Conservation (phyloP, 2,113 vertebrate species). For the Accipiter virgatus region DNA sequence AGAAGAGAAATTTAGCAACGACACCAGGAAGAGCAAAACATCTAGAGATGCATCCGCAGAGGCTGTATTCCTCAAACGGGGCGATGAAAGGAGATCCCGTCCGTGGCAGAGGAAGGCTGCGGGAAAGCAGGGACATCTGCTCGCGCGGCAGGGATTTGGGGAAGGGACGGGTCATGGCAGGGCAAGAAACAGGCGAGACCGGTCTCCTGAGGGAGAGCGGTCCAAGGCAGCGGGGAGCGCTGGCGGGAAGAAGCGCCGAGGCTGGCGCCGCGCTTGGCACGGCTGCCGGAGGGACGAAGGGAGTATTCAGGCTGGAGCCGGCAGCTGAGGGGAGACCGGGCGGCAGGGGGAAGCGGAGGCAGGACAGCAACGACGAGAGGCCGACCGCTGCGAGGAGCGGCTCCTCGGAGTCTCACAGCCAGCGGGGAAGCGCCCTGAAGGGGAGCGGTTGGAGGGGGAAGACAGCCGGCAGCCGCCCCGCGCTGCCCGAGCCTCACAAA, state of each 20-base stretch:
- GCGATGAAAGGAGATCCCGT: rapidly evolving
- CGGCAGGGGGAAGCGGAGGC: background rate
- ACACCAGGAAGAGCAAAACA: background rate
- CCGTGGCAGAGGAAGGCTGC: background rate
- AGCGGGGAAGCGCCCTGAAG: background rate
- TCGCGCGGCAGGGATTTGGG: background rate
- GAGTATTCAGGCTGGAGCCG: background rate
- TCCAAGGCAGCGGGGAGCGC: background rate
- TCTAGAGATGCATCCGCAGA: rapidly evolving
- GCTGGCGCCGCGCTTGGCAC: rapidly evolving
- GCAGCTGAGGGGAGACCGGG: too few species aligned
- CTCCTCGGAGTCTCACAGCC: background rate
- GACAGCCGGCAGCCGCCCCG: too few species aligned
- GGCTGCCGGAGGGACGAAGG: background rate
- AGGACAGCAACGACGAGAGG: background rate
- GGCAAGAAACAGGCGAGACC: rapidly evolving
- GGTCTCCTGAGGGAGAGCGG: background rate
- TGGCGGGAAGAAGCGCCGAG: background rate
- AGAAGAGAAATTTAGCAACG: background rate
- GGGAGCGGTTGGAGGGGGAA: too few species aligned
- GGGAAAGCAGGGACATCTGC: background rate
- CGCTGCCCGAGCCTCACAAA: too few species aligned
- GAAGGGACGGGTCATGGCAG: rapidly evolving
- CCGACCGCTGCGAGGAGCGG: background rate
- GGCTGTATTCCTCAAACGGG: rapidly evolving